Base-by-base conservation (phyloP, 2,797 vertebrate genomes). In the Sebastiscus albofasciatus region DNA sequence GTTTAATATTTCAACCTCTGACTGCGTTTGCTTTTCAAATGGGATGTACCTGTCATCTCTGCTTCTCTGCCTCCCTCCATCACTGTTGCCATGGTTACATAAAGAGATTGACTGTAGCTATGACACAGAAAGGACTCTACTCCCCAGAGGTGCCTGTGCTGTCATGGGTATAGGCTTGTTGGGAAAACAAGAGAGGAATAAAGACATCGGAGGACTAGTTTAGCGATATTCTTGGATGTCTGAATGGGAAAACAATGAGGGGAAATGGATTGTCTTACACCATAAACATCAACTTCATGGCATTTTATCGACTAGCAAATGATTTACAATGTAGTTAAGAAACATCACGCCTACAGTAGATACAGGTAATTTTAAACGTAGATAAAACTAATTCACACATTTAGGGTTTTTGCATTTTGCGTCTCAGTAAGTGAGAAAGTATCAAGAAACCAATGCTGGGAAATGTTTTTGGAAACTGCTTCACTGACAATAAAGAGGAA, bases 71-170 rank as follows among this genome's bases (percentile, higher is more conserved):
- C 67, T 77, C 62, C 52, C 69, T 87, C 77, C 69, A 72, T 92
- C 81, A 81, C 77, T 61, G 93, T 91, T 93, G 71, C 87, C 73
- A 90, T 93, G 85, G 94, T 83, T 85, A 94, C 90, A 81, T 83
- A 77, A 77, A 65, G 72, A 77, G 82, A 81, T 82, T 82, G 49
- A 64, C 73, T 68, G 65, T 72, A 80, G 82, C 68, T 85, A 76
- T 81, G 90, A 90, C 80, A 90, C 65, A 83, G 75, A 85, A 83
- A 86, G 80, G 80, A 67, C 72, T 79, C 65, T 18, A 77, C 52
- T 88, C 80, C 80, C 73, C 67, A 69, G 73, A 36, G 77, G 79
- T 75, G 68, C 49, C 39, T 31, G 54, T 46, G 56, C 73, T 60
- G 72, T 83, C 79, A 75, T 58, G 70, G 73, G 58, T 68, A 64